Base-by-base conservation (phyloP, 2,888 invertebrate genomes). In the Rosalia funebris region DNA sequence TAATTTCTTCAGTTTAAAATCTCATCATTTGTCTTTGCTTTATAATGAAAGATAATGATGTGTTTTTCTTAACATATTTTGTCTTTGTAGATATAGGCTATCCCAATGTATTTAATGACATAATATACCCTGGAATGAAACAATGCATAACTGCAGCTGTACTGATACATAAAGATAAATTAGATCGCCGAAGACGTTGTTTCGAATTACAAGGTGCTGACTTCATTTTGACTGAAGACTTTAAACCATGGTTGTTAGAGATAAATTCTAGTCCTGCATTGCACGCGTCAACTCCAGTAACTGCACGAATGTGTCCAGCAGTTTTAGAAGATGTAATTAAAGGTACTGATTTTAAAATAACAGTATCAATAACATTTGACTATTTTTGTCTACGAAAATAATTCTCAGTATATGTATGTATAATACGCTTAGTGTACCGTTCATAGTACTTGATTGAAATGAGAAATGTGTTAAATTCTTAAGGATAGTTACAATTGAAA, bases 181-280 rank as follows among this genome's bases (percentile, higher is more conserved):
- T 91, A 69, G 85, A 88, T 32, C 81, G 86, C 14, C 83, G 88
- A 62, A 87, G 87, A 73, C 91, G 92, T 73, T 89, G 91, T 57
- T 96, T 95, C 81, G 96, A 96, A 79, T 78, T 95, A 32, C 96
- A 93, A 77, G 96, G 96, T 3, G 95, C 95, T 52, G 96, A 97
- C 82, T 96, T 96, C 78, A 91, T 96, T 84, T 79, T 96, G 32
- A 91, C 92, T 57, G 90, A 94, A 73, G 89, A 93, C 72, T 92
- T 89, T 71, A 86, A 88, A 63, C 95, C 95, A 0, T 95, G 95
- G 91, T 82, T 96, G 62, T 92, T 97, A 71, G 96, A 97, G 84
- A 95, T 96, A 67, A 96, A 97, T 83, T 91, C 93, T 1, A 90
- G 91, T 75, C 96, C 96, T 0, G 91, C 94, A 80, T 87, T 96